A percentile compares a stretch with the other conserved stretches of the same genome.
Evolutionary conservation across 1,140 invertebrate genomes (phyloP).

Genomic region (Tenebrio molitor): DNA sequence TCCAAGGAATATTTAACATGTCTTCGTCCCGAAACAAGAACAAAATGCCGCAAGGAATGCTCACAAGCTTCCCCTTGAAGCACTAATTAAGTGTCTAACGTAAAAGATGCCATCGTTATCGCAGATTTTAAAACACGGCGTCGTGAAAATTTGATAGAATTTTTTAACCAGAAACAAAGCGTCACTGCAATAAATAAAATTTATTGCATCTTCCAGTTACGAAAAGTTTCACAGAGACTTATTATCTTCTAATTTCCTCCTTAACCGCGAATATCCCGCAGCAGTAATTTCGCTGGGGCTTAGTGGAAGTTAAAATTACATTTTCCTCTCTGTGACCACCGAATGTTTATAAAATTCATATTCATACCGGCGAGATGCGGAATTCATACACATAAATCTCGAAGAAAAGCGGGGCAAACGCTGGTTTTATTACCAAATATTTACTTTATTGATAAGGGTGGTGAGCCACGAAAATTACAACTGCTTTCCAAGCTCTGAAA

Average conservation of each 20-base stretch:
- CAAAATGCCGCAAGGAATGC: too few species aligned
- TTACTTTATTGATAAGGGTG: constrained; percentile 14
- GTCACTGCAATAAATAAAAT: constrained; percentile 22
- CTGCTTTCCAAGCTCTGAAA: neutral
- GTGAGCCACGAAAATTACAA: constrained; percentile 14
- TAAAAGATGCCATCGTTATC: neutral
- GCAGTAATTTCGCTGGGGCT: constrained; percentile 19
- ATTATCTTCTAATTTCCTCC: constrained; percentile 36
- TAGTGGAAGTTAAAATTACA: constrained; percentile 34
- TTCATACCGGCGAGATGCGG: constrained; percentile 3
- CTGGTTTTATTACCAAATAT: constrained; percentile 19
- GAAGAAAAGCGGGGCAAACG: constrained; percentile 14
- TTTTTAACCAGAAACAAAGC: constrained; percentile 16
- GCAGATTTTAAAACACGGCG: constrained; percentile 13
- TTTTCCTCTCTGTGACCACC: constrained; percentile 28
- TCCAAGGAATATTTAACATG: too few species aligned
- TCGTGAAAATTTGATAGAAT: constrained; percentile 22
- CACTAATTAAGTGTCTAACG: constrained; percentile 1
- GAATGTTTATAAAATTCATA: constrained; percentile 33
- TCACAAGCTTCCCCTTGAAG: too few species aligned
- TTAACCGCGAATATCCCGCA: constrained; percentile 10
- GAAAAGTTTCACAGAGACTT: constrained; percentile 31
- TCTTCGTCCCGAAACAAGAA: too few species aligned
- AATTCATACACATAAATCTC: constrained; percentile 32
- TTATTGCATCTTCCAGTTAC: constrained; percentile 18